These are phyloP conservation scores for Diacarnus erythraeanus DNA, from an alignment of 37 sponge, comb jelly and placozoan genomes.

Conservation along the genomic window DNA sequence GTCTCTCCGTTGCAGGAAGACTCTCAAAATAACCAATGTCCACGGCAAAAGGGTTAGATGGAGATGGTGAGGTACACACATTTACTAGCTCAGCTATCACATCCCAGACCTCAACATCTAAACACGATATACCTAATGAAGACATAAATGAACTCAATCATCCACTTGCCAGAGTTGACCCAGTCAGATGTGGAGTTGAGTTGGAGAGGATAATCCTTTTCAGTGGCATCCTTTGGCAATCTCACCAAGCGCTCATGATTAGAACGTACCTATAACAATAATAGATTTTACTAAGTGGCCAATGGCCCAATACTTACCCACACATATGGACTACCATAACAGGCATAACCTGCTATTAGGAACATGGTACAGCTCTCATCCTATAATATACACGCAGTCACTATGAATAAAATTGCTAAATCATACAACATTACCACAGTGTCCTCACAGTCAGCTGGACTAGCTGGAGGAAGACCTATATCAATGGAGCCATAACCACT, in stretches of 20 bases:
- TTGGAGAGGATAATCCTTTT: constrained; percentile 87
- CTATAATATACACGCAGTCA: too few relatives aligned
- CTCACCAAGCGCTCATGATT: constrained; percentile 82
- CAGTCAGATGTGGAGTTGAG: constrained; percentile 79
- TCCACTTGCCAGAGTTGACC: constrained; percentile 56
- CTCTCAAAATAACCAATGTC: constrained; percentile 86
- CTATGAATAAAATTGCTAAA: neutral
- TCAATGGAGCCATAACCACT: constrained; percentile 93
- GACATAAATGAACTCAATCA: neutral
- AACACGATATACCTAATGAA: neutral
- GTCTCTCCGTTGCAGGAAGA: constrained; percentile 59
- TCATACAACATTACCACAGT: constrained; percentile 28
- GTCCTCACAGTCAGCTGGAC: constrained; percentile 71
- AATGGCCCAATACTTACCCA: too few relatives aligned
- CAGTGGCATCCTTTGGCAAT: constrained; percentile 33
- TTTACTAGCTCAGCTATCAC: constrained; percentile 86
- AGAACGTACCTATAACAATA: constrained; percentile 52
- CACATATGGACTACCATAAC: constrained; percentile 84
- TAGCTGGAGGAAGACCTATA: constrained; percentile 90
- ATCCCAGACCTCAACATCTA: constrained; percentile 85
- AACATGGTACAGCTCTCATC: constrained; percentile 82
- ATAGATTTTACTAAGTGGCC: neutral
- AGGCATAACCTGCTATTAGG: constrained; percentile 76
- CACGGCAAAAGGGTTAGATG: constrained; percentile 91
- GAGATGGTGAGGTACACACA: constrained; percentile 76